A percentile compares a stretch with the other conserved stretches of the same genome.
phyloP scores from a whole-genome alignment of 1,140 invertebrate genomes.

The Plutomurus gul region DNA sequence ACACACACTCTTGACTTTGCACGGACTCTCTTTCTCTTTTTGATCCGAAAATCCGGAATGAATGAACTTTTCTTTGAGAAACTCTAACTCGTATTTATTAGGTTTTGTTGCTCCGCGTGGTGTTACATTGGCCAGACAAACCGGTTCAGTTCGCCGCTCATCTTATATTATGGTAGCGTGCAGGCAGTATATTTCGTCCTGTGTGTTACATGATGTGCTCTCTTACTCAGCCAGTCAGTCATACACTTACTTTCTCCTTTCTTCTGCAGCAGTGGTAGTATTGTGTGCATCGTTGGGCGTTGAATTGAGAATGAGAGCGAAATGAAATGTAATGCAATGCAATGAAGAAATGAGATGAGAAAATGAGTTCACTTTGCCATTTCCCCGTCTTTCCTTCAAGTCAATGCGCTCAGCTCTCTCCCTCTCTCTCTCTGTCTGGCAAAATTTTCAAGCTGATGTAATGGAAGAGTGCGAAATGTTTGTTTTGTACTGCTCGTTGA shows the following conservation, averaged over 20 bases:
- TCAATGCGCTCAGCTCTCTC: neutral
- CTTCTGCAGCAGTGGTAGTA: neutral
- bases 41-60: slow-evolving; percentile 22
- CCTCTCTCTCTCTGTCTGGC: neutral
- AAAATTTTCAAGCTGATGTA: neutral
- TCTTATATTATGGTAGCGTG: no score
- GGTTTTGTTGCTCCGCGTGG: neutral
- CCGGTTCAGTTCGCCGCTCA: no score
- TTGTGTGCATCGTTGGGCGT: neutral
- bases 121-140: neutral
- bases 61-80: slow-evolving; percentile 22
- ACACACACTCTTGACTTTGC: slow-evolving; percentile 22
- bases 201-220: no score
- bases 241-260: no score
- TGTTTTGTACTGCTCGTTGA: neutral
- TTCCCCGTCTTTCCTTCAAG: neutral
- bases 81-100: slow-evolving; percentile 26
- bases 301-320: slow-evolving; percentile 16
- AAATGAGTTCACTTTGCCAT: slow-evolving; percentile 5
- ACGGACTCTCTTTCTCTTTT: neutral
- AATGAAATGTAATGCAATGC: slow-evolving; percentile 23
- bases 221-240: no score
- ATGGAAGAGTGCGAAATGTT: neutral
- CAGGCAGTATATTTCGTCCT: no score
- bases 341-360: slow-evolving; percentile 1